Conservation (phyloP, 2,113 vertebrate species). For the Centropus bengalensis region DNA sequence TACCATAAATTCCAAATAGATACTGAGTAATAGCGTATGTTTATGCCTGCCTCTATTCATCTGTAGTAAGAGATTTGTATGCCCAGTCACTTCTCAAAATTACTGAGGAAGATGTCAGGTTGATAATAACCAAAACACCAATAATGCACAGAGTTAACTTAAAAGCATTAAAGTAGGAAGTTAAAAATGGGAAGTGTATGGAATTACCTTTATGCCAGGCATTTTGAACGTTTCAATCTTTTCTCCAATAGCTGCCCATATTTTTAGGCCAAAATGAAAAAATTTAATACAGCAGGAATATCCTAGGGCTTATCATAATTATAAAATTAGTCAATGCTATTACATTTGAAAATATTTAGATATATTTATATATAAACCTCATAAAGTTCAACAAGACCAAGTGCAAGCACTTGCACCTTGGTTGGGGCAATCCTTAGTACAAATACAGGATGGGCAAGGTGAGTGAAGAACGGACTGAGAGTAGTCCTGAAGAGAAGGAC, state of each 20-base stretch:
- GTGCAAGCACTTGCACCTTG: too few relatives aligned
- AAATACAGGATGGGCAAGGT: too few relatives aligned
- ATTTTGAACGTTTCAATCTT: background rate
- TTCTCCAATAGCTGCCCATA: background rate
- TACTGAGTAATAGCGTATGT: background rate
- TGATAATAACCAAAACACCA: background rate
- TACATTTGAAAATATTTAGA: background rate
- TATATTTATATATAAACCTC: too few relatives aligned
- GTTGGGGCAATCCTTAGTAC: too few relatives aligned
- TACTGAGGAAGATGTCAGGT: background rate
- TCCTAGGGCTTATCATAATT: background rate
- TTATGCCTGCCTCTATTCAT: background rate
- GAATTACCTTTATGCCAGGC: background rate
- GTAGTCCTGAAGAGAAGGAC: too few relatives aligned
- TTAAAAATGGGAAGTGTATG: background rate
- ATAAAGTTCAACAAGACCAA: too few relatives aligned
- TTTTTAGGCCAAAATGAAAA: background rate
- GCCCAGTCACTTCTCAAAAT: background rate
- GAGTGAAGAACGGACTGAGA: too few relatives aligned
- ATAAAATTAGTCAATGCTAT: background rate
- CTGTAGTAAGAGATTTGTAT: background rate
- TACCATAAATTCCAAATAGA: background rate
- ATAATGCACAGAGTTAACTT: background rate
- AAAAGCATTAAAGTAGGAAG: background rate
- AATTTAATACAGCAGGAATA: background rate